Evolutionary conservation across 1,140 invertebrate genomes (phyloP), one percentile per base, ranked within the genome.

Genomic region (Mylabris phalerata): DNA sequence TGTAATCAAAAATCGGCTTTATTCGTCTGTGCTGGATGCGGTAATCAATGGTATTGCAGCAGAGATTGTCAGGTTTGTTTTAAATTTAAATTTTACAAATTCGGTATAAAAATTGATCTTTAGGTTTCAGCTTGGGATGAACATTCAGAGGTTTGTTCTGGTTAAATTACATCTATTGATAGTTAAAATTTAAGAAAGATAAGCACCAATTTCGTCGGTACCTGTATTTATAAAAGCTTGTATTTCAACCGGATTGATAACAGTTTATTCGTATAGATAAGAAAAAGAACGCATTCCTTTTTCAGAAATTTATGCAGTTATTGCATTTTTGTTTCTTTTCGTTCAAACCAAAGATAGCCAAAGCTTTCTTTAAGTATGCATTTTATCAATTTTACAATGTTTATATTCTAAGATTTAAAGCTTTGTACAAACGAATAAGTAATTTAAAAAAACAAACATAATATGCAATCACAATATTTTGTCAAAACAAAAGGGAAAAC

Each of bases 31-130:
- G 87, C 88, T 51, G 89, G 87, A 24, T 93, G 91, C 71, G 85
- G 84, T 50, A 91, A 90, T 75, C 89, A 92, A 76, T 93, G 90
- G 89, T 93, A 93, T 71, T 93, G 91, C 79, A 90, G 87, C 70
- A 76, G 88, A 50, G 87, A 91, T 65, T 93, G 91, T 73, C 91
- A 93, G 84, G 90, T 92, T 42, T 42, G 3, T 24, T 38, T 19
- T 10, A 27, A 24, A 9, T 43, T 10, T 10, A 24, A 45, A 50
- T 26, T 25, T 46, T 40, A 9, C 25, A 55, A 61, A 57, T 49
- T 39, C 41, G 1, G 2, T 51, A 19, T 58, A 26, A 27, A 10
- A 51, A 60, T 69, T 63, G 68, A 63, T 66, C 78, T 75, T 10
- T 62, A 90, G 88, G 86, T 90, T 46, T 80, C 84, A 49, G 86